Conservation (phyloP, 2,888 invertebrate species). For the Prosopocoilus inquinatus region DNA sequence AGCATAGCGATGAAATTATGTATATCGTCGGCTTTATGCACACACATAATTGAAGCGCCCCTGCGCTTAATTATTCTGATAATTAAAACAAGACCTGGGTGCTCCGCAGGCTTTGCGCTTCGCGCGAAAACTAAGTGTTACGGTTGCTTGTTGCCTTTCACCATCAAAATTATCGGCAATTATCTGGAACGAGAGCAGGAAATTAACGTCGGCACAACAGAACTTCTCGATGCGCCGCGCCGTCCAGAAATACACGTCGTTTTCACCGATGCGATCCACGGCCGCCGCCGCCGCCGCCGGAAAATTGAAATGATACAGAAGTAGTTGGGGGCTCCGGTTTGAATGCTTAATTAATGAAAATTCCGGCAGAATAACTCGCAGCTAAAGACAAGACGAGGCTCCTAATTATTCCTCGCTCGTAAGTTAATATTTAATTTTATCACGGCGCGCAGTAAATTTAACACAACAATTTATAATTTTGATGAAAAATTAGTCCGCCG, state of each 20-base stretch:
- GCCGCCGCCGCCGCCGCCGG: too few species aligned
- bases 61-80: too few species aligned
- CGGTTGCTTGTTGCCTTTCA: not conserved
- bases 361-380: constrained; percentile 41
- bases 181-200: constrained; percentile 16
- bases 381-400: constrained; percentile 33
- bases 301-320: constrained; percentile 24
- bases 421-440: constrained; percentile 46
- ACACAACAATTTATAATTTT: constrained; percentile 44
- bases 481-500: constrained; percentile 42
- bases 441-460: constrained; percentile 40
- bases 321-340: constrained; percentile 23
- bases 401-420: constrained; percentile 44
- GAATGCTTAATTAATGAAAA: constrained; percentile 45
- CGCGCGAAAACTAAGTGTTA: constrained; percentile 5
- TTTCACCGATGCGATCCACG: constrained; percentile 1
- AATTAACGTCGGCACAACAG: constrained; percentile 11
- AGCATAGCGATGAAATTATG: too few species aligned
- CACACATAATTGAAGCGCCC: too few species aligned
- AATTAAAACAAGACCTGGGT: too few species aligned
- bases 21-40: too few species aligned
- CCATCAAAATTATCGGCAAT: constrained; percentile 15
- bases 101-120: not conserved
- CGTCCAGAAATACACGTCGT: not conserved
- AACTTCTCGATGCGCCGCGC: constrained; percentile 4